These are phyloP conservation scores for Arctia plantaginis DNA, from an alignment of 2,888 invertebrate species.

Conservation along the genomic window DNA sequence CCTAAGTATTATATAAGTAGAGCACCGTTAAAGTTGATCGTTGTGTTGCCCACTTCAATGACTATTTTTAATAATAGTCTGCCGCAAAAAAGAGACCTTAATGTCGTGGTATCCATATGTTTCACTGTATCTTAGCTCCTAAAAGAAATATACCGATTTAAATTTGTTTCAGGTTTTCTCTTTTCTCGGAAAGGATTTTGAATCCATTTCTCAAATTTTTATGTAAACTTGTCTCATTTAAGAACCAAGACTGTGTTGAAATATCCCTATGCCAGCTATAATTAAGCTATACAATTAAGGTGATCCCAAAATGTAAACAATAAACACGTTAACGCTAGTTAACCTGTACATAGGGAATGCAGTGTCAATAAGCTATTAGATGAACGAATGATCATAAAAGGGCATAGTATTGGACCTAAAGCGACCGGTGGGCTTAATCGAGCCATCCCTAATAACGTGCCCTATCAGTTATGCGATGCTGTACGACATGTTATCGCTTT, in stretches of 20 bases:
- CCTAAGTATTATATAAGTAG: too few relatives aligned
- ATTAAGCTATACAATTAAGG: neutral
- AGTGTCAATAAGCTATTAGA: constrained; percentile 62
- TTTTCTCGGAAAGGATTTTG: too few relatives aligned
- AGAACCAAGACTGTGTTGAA: neutral
- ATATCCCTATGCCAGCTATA: neutral
- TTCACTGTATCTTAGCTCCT: too few relatives aligned
- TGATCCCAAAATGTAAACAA: constrained; percentile 8
- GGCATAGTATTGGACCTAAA: constrained; percentile 68
- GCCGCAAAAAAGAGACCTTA: too few relatives aligned
- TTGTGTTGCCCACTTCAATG: too few relatives aligned
- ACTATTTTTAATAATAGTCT: too few relatives aligned
- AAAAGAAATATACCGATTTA: too few relatives aligned
- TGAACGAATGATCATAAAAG: constrained; percentile 67
- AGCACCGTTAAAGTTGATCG: too few relatives aligned
- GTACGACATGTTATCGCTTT: constrained; percentile 46
- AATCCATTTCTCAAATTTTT: too few relatives aligned
- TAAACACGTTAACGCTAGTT: constrained; percentile 9
- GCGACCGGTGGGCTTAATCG: constrained; percentile 66
- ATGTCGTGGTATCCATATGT: too few relatives aligned
- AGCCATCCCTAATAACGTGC: constrained; percentile 53
- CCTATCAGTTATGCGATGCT: constrained; percentile 51
- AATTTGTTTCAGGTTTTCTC: too few relatives aligned
- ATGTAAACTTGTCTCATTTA: too few relatives aligned
- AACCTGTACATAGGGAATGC: constrained; percentile 39